phyloP scores from a whole-genome alignment of 2,888 invertebrate genomes.

The Lycocerus yunnanus region DNA sequence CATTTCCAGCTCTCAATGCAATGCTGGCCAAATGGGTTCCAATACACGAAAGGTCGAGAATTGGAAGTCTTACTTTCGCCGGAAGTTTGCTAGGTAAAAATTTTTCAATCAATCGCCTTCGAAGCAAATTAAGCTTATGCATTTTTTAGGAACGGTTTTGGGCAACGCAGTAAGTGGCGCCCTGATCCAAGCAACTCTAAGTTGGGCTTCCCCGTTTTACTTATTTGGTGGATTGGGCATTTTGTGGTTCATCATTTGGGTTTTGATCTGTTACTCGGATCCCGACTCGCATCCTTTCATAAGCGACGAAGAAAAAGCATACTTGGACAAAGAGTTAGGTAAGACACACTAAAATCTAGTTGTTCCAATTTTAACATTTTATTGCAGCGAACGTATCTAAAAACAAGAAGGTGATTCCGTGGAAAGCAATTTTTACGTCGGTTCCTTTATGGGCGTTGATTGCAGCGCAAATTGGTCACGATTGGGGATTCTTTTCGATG shows the following conservation, averaged over 20 bases:
- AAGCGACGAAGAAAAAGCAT: constrained; percentile 70
- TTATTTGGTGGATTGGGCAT: constrained; percentile 77
- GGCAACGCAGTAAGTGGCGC: constrained; percentile 58
- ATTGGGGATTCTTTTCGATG: constrained; percentile 75
- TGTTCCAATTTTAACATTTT: background rate
- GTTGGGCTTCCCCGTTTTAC: constrained; percentile 81
- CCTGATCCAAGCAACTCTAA: constrained; percentile 66
- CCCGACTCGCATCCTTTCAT: constrained; percentile 77
- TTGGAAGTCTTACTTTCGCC: constrained; percentile 65
- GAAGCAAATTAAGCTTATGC: background rate
- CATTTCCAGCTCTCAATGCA: constrained; percentile 65
- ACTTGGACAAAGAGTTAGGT: constrained; percentile 68
- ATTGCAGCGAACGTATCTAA: constrained; percentile 18
- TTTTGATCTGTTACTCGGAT: constrained; percentile 56
- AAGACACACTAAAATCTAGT: constrained; percentile 22
- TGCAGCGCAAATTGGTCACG: constrained; percentile 73
- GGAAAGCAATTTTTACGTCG: constrained; percentile 72
- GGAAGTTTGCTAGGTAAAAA: constrained; percentile 61
- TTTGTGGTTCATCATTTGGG: constrained; percentile 66
- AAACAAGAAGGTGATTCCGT: constrained; percentile 45
- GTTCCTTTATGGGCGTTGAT: constrained; percentile 75
- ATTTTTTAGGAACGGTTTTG: constrained; percentile 18
- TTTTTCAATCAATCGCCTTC: background rate
- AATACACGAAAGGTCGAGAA: constrained; percentile 60
- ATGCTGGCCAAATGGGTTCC: constrained; percentile 66